Percentiles rank a stretch among this genome's conserved stretches.
These are phyloP conservation scores for Trichacis sp. DNA, from an alignment of 2,888 invertebrate species.

Conservation along the genomic window DNA sequence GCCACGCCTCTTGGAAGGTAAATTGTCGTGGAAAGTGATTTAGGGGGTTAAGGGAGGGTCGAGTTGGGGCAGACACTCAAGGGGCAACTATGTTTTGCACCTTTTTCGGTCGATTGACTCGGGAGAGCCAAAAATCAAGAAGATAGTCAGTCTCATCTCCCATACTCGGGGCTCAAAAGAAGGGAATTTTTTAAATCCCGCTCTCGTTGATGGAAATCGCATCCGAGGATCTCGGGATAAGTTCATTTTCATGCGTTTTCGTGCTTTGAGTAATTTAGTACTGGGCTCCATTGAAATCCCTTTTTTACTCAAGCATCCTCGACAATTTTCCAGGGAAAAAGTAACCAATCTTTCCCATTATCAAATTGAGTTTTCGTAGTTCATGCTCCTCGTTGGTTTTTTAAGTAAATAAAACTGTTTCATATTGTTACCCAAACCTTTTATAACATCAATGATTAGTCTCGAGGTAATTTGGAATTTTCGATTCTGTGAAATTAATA, in stretches of 20 bases:
- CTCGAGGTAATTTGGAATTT: no score
- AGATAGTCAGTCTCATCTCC: no score
- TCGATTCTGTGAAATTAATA: no score
- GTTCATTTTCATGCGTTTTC: constrained; percentile 11
- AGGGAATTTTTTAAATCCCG: background rate
- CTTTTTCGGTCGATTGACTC: constrained; percentile 27
- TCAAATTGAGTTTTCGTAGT: constrained; percentile 49
- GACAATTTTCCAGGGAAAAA: constrained; percentile 16
- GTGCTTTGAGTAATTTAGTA: constrained; percentile 48
- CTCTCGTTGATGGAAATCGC: background rate
- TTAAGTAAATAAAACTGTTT: no score
- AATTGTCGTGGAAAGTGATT: constrained; percentile 38
- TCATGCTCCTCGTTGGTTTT: constrained; percentile 7
- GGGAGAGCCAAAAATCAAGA: constrained; percentile 15
- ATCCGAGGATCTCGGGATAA: constrained; percentile 3
- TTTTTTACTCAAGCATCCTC: constrained; percentile 25
- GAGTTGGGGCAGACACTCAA: constrained; percentile 19
- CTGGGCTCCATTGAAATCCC: constrained; percentile 42
- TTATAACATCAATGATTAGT: no score
- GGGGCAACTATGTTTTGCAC: constrained; percentile 26
- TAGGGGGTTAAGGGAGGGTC: constrained; percentile 23
- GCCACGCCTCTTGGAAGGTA: constrained; percentile 32
- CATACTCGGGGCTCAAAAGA: background rate
- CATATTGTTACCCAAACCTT: no score
- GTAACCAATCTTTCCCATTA: constrained; percentile 53